These are phyloP conservation scores for Aurelia sp. DNA, from an alignment of 30 jellyfish, hydroid and myxozoan genomes.

Conservation along the genomic window DNA sequence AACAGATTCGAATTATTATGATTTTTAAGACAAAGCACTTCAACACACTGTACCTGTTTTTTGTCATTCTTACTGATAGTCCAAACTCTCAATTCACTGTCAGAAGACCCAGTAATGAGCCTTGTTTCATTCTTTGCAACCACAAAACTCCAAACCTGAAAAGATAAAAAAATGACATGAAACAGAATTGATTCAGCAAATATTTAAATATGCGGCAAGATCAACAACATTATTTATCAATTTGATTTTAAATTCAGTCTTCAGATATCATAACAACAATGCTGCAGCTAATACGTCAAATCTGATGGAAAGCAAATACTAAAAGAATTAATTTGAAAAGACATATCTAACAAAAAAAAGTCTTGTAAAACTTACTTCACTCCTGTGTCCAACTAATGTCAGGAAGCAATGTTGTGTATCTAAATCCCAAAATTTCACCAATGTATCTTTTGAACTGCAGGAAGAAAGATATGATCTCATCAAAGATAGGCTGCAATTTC, in stretches of 20 bases:
- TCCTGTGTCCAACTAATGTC: constrained; percentile 92
- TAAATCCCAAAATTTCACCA: constrained; percentile 96
- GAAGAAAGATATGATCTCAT: not conserved
- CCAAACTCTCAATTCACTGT: constrained; percentile 92
- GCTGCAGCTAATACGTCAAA: no score
- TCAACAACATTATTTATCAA: not conserved
- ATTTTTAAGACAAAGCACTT: no score
- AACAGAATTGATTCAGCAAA: not conserved
- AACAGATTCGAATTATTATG: no score
- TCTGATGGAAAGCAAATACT: no score
- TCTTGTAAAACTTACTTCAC: constrained; percentile 69
- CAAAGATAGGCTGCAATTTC: no score
- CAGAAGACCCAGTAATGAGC: constrained; percentile 95
- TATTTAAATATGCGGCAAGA: not conserved
- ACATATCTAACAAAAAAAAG: no score
- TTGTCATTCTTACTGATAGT: constrained; percentile 35
- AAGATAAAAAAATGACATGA: not conserved
- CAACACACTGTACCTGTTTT: not conserved
- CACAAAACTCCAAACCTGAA: constrained; percentile 85
- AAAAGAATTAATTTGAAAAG: no score
- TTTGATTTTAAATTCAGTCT: no score
- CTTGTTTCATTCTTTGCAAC: constrained; percentile 73
- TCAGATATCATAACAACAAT: no score
- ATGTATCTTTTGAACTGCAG: constrained; percentile 92
- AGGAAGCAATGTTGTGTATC: constrained; percentile 98